Base-by-base conservation (phyloP, 1,140 invertebrate genomes). In the Cotesia typhae region DNA sequence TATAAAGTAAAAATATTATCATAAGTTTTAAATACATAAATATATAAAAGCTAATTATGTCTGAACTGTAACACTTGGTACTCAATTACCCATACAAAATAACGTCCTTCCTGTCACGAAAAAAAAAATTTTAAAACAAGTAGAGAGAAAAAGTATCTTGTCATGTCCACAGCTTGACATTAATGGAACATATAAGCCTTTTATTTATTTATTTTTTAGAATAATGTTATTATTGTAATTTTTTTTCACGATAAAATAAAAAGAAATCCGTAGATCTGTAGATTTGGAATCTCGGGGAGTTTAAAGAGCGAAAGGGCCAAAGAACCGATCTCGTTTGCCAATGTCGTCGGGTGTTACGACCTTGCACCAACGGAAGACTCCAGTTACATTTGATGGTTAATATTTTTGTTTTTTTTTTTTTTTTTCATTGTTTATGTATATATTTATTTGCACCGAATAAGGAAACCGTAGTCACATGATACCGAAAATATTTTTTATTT, bases 301-400 rank as follows among this genome's bases (percentile, higher is more conserved):
- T 65, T 65, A 66, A 66, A 37, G 36, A 66, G 38, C 41, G 20
- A 66, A 66, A 66, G 41, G 64, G 64, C 47, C 14, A 20, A 35
- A 66, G 41, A 66, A 66, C 37, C 37, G 38, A 52, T 52, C 64
- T 66, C 41, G n/a, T 9, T 7, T 17, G 4, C 64, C 64, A 66
- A 66, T 66, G 64, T 52, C 64, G 52, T 66, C 64, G 64, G 37
- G 41, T 66, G 10, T 66, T 20, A 28, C 47, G 61, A 41, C 61
- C 61, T 64, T 38, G 35, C 5, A 6, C 4, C 12, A 37, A 47
- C 41, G 41, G 41, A 47, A 47, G 41, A 47, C 41, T 47, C 41
- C 6, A 47, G 41, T 47, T 47, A 47, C 41, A 47, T 47, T 47
- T 47, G 10, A 47, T 47, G 41, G 41, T 47, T 10, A 47, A 6